Conservation (phyloP, 2,888 invertebrate species). For the Drymonia ruficornis region DNA sequence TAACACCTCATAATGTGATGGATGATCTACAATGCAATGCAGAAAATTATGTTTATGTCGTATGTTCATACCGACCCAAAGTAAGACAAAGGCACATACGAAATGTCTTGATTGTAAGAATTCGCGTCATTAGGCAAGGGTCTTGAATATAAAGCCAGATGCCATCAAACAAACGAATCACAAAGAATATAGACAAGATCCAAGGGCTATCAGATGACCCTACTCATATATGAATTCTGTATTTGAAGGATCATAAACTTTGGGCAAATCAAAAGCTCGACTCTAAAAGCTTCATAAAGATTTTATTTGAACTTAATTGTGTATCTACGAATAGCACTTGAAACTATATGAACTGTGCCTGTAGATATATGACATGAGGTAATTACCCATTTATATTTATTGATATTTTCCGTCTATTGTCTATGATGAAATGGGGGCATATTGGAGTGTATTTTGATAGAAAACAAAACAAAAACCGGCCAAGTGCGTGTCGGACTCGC, state of each 20-base stretch:
- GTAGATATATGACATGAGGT: too few relatives aligned
- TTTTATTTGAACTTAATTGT: conserved; percentile 27
- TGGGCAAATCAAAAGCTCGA: conserved; percentile 23
- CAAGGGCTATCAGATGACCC: not conserved
- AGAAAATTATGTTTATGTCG: too few relatives aligned
- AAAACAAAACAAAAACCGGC: too few relatives aligned
- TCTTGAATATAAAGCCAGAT: not conserved
- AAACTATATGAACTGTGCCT: too few relatives aligned
- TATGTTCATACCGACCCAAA: too few relatives aligned
- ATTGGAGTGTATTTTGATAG: too few relatives aligned
- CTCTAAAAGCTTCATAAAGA: conserved; percentile 29
- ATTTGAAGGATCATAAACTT: conserved; percentile 20
- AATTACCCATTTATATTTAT: too few relatives aligned
- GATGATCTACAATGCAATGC: too few relatives aligned
- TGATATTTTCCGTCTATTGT: too few relatives aligned
- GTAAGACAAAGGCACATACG: not conserved
- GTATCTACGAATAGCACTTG: conserved; percentile 12
- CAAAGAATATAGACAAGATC: not conserved
- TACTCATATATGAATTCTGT: conserved; percentile 11
- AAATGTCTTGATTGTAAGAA: conserved; percentile 3
- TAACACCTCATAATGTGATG: too few relatives aligned
- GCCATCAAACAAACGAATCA: not conserved
- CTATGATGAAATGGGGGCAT: too few relatives aligned
- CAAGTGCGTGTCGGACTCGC: too few relatives aligned
- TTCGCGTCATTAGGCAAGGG: conserved; percentile 9